Evolutionary conservation across 2,113 vertebrate genomes (phyloP), one percentile per base, ranked within the genome.

Genomic region (Sclerurus mexicanus): DNA sequence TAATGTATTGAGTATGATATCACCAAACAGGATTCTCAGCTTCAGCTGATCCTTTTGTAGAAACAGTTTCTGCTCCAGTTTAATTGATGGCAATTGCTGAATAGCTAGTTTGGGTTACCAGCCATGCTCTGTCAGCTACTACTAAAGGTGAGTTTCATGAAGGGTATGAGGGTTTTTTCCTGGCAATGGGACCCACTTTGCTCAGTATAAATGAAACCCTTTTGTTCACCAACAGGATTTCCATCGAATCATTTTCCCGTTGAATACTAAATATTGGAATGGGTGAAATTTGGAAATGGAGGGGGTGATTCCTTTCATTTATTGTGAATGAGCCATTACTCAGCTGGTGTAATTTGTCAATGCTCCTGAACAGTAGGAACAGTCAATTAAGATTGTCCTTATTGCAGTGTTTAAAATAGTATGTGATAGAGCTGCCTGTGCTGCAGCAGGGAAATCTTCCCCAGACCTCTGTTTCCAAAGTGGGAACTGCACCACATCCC

Each of bases 61-160:
- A 88, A 80, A 59, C 59, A 60, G 31, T 89, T 93, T 92, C 82
- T 85, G 83, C 78, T 93, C 69, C 44, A 39, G 25, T 90, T 94
- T 92, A 89, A 82, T 93, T 88, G 85, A 88, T 50, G 81, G 68
- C 85, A 62, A 22, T 40, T 62, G 71, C 71, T 87, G 86, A 93
- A 87, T 82, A 87, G 52, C 64, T 85, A 52, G 50, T 85, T 82
- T 84, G 73, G 47, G 91, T 94, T 94, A 80, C 87, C 69, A 91
- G 85, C 63, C 60, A 42, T 85, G 73, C 73, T 73, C 59, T 62
- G 64, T 84, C 90, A 92, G 71, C 81, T 87, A 4, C 52, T 77
- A 67, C 81, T 88, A 90, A 95, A 95, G 81, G 88, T 90, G 86
- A 94, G 96, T 90, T 95, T 89, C 81, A 80, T 55, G 83, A 80